Percentiles rank a stretch among this genome's conserved stretches.
These are phyloP conservation scores for Cranoglanis bouderius DNA, from an alignment of 2,113 vertebrate genomes.

Conservation along the genomic window DNA sequence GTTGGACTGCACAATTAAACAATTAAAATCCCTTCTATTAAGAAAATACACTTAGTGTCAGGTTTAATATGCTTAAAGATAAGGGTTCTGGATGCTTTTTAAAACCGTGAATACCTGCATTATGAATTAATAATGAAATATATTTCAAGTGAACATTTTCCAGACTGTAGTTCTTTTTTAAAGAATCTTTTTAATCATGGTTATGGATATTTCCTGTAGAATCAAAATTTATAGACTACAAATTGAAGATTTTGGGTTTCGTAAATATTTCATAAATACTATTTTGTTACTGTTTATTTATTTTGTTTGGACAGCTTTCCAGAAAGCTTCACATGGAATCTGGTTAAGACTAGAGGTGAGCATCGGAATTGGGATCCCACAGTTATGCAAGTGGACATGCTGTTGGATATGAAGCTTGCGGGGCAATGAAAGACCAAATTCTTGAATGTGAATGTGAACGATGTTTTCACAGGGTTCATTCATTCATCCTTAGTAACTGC, in stretches of 20 bases:
- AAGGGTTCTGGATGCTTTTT: background rate
- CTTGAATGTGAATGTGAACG: background rate
- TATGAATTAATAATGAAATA: conserved; percentile 15
- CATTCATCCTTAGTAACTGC: background rate
- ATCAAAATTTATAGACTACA: background rate
- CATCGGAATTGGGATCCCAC: background rate
- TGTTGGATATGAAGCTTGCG: background rate
- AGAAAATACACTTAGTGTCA: conserved; percentile 24
- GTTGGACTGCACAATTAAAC: conserved; percentile 21
- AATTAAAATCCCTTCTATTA: conserved; percentile 38
- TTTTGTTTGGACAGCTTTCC: background rate
- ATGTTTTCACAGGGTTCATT: background rate
- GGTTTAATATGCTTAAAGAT: conserved; percentile 16
- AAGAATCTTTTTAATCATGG: background rate
- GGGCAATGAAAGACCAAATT: no score
- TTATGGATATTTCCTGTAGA: background rate
- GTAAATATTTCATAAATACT: background rate
- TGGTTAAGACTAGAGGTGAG: background rate
- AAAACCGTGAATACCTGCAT: background rate
- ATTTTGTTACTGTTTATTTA: background rate
- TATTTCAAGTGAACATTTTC: conserved; percentile 14
- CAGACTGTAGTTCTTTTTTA: background rate
- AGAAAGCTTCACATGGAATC: background rate
- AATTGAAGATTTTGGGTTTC: background rate
- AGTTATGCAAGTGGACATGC: background rate